Base-by-base conservation (phyloP, 2,888 invertebrate species). In the Microctonus aethiopoides region DNA sequence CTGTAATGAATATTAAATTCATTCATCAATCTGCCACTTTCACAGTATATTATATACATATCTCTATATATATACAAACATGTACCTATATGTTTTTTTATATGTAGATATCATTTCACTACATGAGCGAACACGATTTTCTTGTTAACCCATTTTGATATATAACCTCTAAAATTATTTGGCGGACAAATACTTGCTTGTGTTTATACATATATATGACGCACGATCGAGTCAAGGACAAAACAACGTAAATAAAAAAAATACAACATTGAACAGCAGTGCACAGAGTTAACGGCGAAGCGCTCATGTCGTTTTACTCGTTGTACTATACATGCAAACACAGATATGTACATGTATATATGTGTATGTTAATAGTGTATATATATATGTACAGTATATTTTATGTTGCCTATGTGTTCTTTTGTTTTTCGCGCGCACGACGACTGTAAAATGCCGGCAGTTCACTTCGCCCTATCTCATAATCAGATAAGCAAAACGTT, bases 401-500 rank as follows among this genome's bases (percentile, higher is more conserved):
- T 24, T 2, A 24, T 13, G 24, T 13, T 13, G 24, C 7, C 13
- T 54, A 7, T 10, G n/a, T 22, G 26, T 24, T 54, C 24, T 59
- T 20, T 51, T 67, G 26, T 22, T 59, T 57, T 65, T 46, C n/a
- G 34, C 32, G 32, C 29, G 34, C 54, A 20, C 29, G 20, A 22
- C 16, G 46, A 51, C 24, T 26, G 39, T 66, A 41, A 67, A 59
- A 57, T 46, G 59, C 59, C 67, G 51, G 59, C 66, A 66, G 46
- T 41, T 66, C 59, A 22, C 41, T 41, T 29, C 41, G 46, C 32
- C 51, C 67, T 67, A 67, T 67, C 67, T 52, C 52, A 67, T 60
- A 60, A 67, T 67, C 67, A 67, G 67, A 67, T 67, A 67, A 67
- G 59, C 29, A 60, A 52, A 67, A 67, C 24, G 60, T n/a, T n/a